These are phyloP conservation scores for Bradypus variegatus DNA, from an alignment of 2,797 vertebrate genomes.

Conservation along the genomic window DNA sequence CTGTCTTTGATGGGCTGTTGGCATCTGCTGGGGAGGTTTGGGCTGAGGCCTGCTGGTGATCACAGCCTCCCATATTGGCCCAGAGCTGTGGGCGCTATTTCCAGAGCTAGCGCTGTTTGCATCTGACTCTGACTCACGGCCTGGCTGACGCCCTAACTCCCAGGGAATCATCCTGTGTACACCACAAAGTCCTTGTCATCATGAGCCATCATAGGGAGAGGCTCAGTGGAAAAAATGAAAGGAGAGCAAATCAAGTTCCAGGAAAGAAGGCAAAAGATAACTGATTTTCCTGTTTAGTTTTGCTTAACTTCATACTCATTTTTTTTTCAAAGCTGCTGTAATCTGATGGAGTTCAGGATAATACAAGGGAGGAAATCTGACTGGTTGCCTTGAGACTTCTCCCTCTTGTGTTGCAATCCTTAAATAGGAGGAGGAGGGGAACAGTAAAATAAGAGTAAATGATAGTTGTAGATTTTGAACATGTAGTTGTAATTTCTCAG, in stretches of 20 bases:
- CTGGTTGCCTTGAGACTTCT: slow-evolving; percentile 9
- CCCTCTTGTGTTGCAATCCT: background rate
- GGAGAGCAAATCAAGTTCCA: background rate
- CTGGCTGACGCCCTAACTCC: background rate
- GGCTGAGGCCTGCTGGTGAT: background rate
- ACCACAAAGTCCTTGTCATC: slow-evolving; percentile 35
- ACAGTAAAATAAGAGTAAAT: background rate
- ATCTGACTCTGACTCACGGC: slow-evolving; percentile 41
- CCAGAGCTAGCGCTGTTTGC: background rate
- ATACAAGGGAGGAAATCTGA: slow-evolving; percentile 20
- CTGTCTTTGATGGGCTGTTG: background rate
- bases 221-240: background rate
- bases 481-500: background rate
- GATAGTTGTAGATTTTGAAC: slow-evolving; percentile 41
- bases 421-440: slow-evolving; percentile 24
- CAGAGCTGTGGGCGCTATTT: background rate
- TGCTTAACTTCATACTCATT: background rate
- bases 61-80: background rate
- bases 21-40: background rate
- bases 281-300: background rate
- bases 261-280: background rate
- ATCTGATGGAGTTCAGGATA: background rate
- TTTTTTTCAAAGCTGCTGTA: background rate
- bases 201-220: background rate
- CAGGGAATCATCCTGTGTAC: background rate